These are phyloP conservation scores for Drosophila littoralis DNA, from an alignment of 1,140 invertebrate species.

Conservation along the genomic window DNA sequence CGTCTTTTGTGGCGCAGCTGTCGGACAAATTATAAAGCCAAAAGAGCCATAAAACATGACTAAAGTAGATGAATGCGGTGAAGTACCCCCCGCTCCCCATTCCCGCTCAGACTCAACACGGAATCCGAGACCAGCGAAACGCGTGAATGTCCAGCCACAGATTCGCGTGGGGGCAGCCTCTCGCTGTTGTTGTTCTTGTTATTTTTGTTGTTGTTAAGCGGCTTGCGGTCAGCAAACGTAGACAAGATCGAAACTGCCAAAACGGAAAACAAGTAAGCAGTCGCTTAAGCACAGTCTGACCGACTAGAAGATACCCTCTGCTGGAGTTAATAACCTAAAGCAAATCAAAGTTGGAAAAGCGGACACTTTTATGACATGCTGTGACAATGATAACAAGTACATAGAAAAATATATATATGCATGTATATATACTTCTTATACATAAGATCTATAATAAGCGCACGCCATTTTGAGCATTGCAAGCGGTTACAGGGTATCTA, in stretches of 20 bases:
- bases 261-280: not conserved
- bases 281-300: too few relatives aligned
- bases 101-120: not conserved
- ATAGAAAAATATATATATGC: not conserved
- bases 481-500: not conserved
- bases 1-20: slow-evolving; percentile 33
- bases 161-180: slow-evolving; percentile 24
- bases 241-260: slow-evolving; percentile 42
- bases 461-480: too few relatives aligned
- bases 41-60: slow-evolving; percentile 53
- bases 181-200: not conserved
- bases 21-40: slow-evolving; percentile 52
- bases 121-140: slow-evolving; percentile 3
- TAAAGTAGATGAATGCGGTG: slow-evolving; percentile 46
- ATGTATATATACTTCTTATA: too few relatives aligned
- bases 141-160: slow-evolving; percentile 21
- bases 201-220: slow-evolving; percentile 24
- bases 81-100: not conserved
- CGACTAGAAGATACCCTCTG: not conserved
- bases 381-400: not conserved
- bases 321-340: not conserved
- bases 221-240: slow-evolving; percentile 39
- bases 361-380: not conserved
- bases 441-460: too few relatives aligned
- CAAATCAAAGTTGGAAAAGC: not conserved